Conservation (phyloP, 2,888 invertebrate genomes). For the Rotaria magnacalcarata region DNA sequence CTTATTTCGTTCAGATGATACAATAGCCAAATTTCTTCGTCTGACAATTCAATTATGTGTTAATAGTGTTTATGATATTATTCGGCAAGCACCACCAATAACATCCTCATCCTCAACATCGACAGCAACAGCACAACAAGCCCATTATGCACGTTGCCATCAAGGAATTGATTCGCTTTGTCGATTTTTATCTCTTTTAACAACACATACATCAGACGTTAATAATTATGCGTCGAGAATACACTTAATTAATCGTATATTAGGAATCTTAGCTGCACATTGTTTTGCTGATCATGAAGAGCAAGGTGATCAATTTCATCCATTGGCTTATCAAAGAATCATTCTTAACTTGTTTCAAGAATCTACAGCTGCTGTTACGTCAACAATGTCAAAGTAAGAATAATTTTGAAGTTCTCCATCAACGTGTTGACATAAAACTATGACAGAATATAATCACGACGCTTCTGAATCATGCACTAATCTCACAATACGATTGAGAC, state of each 20-base stretch:
- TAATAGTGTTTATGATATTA: constrained; percentile 32
- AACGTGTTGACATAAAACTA: no score
- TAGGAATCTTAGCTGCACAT: constrained; percentile 9
- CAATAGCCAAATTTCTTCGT: constrained; percentile 92
- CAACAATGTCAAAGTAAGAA: neutral
- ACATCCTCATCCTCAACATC: neutral
- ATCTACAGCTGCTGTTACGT: constrained; percentile 60
- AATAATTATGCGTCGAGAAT: constrained; percentile 7
- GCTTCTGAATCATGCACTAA: no score
- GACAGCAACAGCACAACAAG: neutral
- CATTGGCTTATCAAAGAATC: constrained; percentile 76
- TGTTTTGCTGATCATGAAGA: constrained; percentile 34
- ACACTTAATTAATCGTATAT: constrained; percentile 22
- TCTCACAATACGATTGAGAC: no score
- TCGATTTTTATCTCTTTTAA: constrained; percentile 33
- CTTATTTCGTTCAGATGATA: constrained; percentile 90
- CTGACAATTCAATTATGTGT: constrained; percentile 36
- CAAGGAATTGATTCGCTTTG: constrained; percentile 24
- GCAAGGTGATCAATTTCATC: constrained; percentile 36
- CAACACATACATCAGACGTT: constrained; percentile 14
- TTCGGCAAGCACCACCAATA: neutral
- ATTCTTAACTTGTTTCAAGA: constrained; percentile 93
- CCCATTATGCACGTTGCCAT: constrained; percentile 26
- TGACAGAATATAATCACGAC: no score
- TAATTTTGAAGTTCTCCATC: no score